A percentile compares a stretch with the other conserved stretches of the same genome.
Evolutionary conservation across 2,113 vertebrate species (phyloP).

Genomic region (Erpornis zantholeuca): DNA sequence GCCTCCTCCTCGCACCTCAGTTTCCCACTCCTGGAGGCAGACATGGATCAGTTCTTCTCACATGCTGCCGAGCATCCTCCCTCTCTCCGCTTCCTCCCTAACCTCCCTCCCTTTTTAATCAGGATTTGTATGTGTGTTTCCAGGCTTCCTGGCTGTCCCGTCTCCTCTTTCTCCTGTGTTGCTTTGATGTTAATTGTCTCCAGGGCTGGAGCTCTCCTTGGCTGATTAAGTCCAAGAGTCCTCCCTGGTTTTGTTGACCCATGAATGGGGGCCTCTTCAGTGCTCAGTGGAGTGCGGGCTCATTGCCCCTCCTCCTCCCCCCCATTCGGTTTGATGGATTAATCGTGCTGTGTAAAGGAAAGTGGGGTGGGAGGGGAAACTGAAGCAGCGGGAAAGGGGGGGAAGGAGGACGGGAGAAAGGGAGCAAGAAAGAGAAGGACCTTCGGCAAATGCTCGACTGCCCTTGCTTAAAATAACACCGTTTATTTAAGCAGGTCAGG

Average conservation of each 20-base stretch:
- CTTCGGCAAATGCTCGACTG: constrained; percentile 43
- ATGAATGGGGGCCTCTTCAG: constrained; percentile 80
- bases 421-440: constrained; percentile 50
- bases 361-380: constrained; percentile 64
- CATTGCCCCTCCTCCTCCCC: constrained; percentile 65
- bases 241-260: constrained; percentile 76
- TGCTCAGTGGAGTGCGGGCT: constrained; percentile 79
- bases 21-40: background rate
- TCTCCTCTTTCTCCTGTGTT: constrained; percentile 45
- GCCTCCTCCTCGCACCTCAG: background rate
- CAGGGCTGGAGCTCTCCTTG: constrained; percentile 65
- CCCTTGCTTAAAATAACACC: constrained; percentile 58
- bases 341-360: constrained; percentile 73
- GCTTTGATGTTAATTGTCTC: constrained; percentile 75
- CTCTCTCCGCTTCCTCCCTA: background rate
- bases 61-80: background rate
- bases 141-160: constrained; percentile 16
- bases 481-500: constrained; percentile 60
- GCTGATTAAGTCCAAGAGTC: constrained; percentile 77
- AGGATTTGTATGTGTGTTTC: constrained; percentile 38
- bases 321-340: constrained; percentile 71
- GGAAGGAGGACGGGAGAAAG: constrained; percentile 40
- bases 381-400: constrained; percentile 42
- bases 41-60: background rate
- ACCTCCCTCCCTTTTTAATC: background rate